Conservation (phyloP, 37 sponge, comb jelly and placozoan species). For the Sycon ciliatum region DNA sequence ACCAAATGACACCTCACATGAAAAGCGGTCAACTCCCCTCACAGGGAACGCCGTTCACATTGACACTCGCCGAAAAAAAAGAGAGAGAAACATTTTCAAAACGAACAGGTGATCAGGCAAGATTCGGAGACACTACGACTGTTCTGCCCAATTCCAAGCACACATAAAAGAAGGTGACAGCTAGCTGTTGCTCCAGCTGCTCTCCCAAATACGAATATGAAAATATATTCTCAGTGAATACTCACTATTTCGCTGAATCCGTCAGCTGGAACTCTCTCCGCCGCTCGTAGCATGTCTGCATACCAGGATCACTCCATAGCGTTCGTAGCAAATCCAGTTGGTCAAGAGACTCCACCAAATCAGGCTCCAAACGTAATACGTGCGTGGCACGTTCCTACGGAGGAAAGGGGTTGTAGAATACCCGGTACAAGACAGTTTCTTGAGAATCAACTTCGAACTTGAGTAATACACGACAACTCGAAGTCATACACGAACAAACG, state of each 20-base stretch:
- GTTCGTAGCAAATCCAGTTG: slow-evolving; percentile 25
- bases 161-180: no score
- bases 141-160: no score
- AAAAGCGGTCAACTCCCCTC: no score
- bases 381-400: not conserved
- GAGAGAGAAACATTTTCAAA: not conserved
- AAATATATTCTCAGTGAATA: not conserved
- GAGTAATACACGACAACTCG: not conserved
- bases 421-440: not conserved
- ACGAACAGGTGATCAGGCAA: not conserved
- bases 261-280: slow-evolving; percentile 87
- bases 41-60: no score
- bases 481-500: not conserved
- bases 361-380: slow-evolving; percentile 16
- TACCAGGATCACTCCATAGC: slow-evolving; percentile 63
- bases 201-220: not conserved
- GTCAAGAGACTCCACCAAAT: not conserved
- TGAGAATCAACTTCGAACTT: not conserved
- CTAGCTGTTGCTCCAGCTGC: no score
- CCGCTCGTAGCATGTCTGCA: slow-evolving; percentile 70
- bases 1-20: no score
- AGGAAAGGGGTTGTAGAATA: not conserved
- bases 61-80: slow-evolving; percentile 2
- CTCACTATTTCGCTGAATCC: slow-evolving; percentile 93
- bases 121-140: not conserved